Evolutionary conservation across 2,113 vertebrate species (phyloP).

Genomic region (rat (Rattus norvegicus)): DNA sequence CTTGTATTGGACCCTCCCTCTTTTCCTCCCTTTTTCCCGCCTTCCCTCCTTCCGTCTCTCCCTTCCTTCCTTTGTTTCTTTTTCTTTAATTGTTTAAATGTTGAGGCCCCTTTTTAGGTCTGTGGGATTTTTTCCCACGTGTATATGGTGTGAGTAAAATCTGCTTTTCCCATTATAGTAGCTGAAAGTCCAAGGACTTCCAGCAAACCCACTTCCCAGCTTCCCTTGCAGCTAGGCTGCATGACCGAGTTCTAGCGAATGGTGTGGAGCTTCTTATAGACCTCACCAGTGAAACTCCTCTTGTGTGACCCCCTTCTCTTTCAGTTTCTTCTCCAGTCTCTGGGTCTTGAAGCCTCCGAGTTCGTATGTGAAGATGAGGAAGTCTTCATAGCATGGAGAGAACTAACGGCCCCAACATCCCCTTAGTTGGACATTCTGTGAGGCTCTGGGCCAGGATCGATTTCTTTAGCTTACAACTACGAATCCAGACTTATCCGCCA

Average conservation of each 20-base stretch:
- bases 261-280: not conserved
- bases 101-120: not conserved
- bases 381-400: not conserved
- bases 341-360: not conserved
- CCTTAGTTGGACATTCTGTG: not conserved
- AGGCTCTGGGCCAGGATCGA: not conserved
- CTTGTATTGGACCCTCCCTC: not conserved
- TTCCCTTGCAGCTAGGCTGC: not conserved
- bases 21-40: rapidly evolving
- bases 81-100: not conserved
- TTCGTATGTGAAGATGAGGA: not conserved
- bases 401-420: not conserved
- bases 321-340: not conserved
- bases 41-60: not conserved
- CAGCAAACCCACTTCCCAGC: not conserved
- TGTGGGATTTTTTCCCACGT: not conserved
- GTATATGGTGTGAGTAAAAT: not conserved
- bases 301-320: rapidly evolving
- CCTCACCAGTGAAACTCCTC: not conserved
- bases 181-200: not conserved
- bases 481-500: conserved; percentile 13
- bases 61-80: not conserved
- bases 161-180: not conserved
- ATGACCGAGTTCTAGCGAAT: not conserved
- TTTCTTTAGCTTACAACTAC: conserved; percentile 22